These are phyloP conservation scores for Megalops atlanticus DNA, from an alignment of 2,113 vertebrate species.

Conservation along the genomic window DNA sequence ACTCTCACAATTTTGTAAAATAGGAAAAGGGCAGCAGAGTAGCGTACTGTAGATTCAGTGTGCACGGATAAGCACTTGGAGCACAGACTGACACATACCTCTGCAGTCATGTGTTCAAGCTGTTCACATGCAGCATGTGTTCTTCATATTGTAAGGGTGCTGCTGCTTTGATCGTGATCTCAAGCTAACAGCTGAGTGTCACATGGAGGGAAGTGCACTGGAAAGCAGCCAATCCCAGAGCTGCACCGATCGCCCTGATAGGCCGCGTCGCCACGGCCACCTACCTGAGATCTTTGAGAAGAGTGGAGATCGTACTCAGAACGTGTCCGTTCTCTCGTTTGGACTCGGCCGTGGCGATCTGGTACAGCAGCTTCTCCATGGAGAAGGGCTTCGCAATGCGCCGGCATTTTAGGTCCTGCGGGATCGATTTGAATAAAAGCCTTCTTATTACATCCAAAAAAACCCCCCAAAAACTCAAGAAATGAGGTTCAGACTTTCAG, in stretches of 20 bases:
- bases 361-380: conserved; percentile 98
- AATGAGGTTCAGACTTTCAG: background rate
- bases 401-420: conserved; percentile 93
- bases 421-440: no score
- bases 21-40: no score
- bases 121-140: no score
- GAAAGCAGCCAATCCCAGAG: no score
- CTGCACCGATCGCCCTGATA: background rate
- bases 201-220: no score
- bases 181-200: background rate
- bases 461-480: background rate
- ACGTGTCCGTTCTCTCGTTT: conserved; percentile 95
- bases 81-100: no score
- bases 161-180: background rate
- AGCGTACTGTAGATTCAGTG: no score
- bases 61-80: no score
- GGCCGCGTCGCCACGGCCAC: background rate
- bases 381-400: conserved; percentile 96
- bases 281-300: conserved; percentile 97
- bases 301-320: conserved; percentile 90
- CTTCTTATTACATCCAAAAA: no score
- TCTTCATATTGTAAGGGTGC: no score
- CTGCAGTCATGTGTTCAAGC: no score
- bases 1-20: no score
- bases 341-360: conserved; percentile 93